Percentiles rank a stretch among this genome's conserved stretches.
phyloP scores from a whole-genome alignment of 2,888 invertebrate species.

The Troides oblongomaculatus region DNA sequence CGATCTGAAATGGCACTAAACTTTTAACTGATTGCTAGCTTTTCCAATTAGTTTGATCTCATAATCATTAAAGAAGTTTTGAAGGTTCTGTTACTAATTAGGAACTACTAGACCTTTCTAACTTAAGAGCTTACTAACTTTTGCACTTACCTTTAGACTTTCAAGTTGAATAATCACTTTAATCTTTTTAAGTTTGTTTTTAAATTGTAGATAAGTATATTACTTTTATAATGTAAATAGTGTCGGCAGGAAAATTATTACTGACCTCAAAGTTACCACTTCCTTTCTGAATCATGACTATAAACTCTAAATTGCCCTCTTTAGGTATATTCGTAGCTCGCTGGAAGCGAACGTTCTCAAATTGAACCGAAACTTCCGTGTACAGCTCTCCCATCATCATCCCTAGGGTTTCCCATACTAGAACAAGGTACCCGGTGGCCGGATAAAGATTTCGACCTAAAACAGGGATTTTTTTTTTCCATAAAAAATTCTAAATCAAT shows the following conservation, averaged over 20 bases:
- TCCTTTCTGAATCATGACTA: constrained; percentile 85
- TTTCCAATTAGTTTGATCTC: no score
- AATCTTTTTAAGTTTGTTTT: no score
- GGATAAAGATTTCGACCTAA: constrained; percentile 88
- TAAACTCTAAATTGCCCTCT: constrained; percentile 82
- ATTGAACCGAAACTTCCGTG: constrained; percentile 88
- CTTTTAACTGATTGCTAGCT: no score
- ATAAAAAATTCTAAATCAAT: no score
- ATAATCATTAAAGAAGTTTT: no score
- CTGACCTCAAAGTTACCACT: constrained; percentile 83
- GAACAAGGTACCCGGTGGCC: constrained; percentile 89
- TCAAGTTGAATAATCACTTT: no score
- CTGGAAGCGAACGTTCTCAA: constrained; percentile 91
- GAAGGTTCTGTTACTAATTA: no score
- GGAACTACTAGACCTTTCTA: no score
- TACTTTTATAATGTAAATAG: no score
- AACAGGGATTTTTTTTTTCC: neutral
- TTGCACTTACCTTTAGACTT: no score
- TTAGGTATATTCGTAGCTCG: constrained; percentile 89
- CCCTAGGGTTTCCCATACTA: constrained; percentile 89
- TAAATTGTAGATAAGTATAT: no score
- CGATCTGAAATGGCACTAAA: constrained; percentile 64
- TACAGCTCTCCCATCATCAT: constrained; percentile 84
- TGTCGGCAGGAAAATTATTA: neutral
- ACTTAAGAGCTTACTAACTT: no score